These are phyloP conservation scores for Gymnopithys bicolor DNA, from an alignment of 2,797 vertebrate species.

Conservation along the genomic window DNA sequence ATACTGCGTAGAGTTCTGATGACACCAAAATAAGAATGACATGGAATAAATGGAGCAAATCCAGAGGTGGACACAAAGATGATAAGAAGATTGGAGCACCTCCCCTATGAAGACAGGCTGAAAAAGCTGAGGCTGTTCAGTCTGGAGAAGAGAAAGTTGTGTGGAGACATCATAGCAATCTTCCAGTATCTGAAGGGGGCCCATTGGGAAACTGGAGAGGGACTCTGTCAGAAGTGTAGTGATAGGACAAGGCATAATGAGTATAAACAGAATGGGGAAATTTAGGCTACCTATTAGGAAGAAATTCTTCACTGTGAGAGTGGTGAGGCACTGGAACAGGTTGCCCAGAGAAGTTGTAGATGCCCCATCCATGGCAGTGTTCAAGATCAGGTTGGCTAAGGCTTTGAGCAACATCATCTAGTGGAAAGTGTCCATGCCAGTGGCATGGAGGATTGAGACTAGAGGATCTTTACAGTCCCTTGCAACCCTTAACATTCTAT, in stretches of 20 bases:
- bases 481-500: not conserved
- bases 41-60: not conserved
- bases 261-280: not conserved
- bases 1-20: not conserved
- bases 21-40: not conserved
- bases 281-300: not conserved
- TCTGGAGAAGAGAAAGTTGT: not conserved
- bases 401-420: not conserved
- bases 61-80: not conserved
- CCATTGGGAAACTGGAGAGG: not conserved
- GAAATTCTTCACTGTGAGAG: not conserved
- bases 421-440: not conserved
- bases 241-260: no score
- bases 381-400: rapidly evolving
- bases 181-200: not conserved
- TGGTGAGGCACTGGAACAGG: not conserved
- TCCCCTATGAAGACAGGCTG: not conserved
- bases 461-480: not conserved
- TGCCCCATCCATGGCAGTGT: not conserved
- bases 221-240: not conserved
- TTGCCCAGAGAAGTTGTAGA: not conserved
- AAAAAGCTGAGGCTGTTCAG: not conserved
- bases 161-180: not conserved
- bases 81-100: no score
- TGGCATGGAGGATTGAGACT: not conserved